These are phyloP conservation scores for Diprion similis DNA, from an alignment of 1,140 invertebrate genomes.

Conservation along the genomic window DNA sequence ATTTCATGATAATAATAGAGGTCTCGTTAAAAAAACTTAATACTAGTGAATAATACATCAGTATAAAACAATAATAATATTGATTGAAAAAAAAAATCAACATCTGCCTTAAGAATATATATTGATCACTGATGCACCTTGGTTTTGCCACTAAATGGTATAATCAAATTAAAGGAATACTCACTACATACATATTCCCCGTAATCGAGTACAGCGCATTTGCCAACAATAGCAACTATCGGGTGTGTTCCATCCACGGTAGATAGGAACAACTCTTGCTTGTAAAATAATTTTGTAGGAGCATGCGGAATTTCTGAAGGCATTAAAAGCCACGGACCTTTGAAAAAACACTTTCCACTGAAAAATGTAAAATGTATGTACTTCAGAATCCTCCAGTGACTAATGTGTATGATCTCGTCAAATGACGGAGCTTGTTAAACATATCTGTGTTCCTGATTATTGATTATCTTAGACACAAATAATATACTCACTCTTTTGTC, in stretches of 20 bases:
- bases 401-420: slow-evolving; percentile 14
- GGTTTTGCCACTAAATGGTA: background rate
- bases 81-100: background rate
- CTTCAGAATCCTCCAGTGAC: slow-evolving; percentile 21
- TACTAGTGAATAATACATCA: background rate
- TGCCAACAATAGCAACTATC: slow-evolving; percentile 87
- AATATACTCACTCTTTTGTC: slow-evolving; percentile 75
- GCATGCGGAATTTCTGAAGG: slow-evolving; percentile 85
- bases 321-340: slow-evolving; percentile 91
- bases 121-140: too few species aligned
- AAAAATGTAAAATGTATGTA: slow-evolving; percentile 49
- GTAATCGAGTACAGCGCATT: slow-evolving; percentile 89
- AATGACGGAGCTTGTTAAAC: slow-evolving; percentile 12
- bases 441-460: slow-evolving; percentile 18
- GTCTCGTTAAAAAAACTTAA: too few species aligned
- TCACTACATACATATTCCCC: slow-evolving; percentile 90
- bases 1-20: slow-evolving; percentile 32
- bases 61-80: slow-evolving; percentile 1
- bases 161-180: slow-evolving; percentile 46
- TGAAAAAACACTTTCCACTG: slow-evolving; percentile 89
- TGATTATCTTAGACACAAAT: slow-evolving; percentile 13
- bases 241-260: slow-evolving; percentile 92
- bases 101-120: too few species aligned
- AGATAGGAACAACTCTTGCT: slow-evolving; percentile 93
- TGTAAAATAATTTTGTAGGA: slow-evolving; percentile 84